Percentiles rank a stretch among this genome's conserved stretches.
Conservation (phyloP, 1,140 invertebrate species). For the Polypedilum vanderplanki region DNA sequence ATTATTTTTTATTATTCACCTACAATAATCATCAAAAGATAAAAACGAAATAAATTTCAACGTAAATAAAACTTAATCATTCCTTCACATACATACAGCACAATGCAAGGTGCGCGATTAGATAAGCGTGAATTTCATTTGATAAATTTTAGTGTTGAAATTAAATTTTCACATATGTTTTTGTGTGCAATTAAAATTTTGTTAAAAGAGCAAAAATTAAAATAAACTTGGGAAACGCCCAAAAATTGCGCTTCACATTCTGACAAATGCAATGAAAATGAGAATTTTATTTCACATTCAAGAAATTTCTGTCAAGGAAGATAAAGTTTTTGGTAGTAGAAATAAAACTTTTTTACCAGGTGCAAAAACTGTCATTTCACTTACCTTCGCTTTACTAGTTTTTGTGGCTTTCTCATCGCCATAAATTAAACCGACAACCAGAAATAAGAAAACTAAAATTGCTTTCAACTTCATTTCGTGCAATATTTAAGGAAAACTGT, state of each 20-base stretch:
- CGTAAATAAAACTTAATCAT: no score
- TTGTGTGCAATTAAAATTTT: neutral
- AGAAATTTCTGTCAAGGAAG: no score
- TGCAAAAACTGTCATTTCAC: neutral
- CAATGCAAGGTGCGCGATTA: no score
- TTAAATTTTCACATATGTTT: no score
- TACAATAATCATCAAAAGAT: no score
- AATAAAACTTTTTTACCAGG: neutral
- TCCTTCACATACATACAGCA: no score
- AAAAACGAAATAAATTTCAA: no score
- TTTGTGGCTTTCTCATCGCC: neutral
- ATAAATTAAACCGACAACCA: neutral
- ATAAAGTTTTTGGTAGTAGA: no score
- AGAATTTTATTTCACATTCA: neutral
- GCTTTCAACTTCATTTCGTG: neutral
- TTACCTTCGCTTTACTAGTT: neutral
- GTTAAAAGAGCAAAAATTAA: neutral
- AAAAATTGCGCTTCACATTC: neutral
- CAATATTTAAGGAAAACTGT: neutral
- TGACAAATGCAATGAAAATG: neutral
- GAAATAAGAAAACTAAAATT: neutral
- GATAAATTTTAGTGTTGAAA: no score
- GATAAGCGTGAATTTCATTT: no score
- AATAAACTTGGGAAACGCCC: neutral
- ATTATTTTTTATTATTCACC: no score